Conservation (phyloP, 2,888 invertebrate species). For the Perizoma affinitatum region DNA sequence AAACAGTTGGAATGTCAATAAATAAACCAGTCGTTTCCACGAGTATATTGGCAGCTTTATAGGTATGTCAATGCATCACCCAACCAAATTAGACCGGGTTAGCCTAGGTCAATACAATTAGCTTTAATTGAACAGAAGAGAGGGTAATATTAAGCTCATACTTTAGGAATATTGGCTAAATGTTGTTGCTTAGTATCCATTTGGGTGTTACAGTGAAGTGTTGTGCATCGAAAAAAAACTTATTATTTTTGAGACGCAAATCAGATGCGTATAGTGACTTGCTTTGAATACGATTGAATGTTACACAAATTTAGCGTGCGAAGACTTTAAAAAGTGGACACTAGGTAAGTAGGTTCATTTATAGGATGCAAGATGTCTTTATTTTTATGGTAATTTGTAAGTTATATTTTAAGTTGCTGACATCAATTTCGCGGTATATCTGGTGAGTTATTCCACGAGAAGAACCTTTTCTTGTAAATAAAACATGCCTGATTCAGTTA, state of each 20-base stretch:
- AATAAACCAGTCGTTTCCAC: no score
- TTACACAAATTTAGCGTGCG: neutral
- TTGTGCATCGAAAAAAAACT: conserved; percentile 24
- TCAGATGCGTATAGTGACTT: conserved; percentile 9
- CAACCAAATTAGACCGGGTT: conserved; percentile 76
- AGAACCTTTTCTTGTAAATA: no score
- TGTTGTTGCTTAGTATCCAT: conserved; percentile 39
- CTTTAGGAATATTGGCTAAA: conserved; percentile 18
- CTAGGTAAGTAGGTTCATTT: conserved; percentile 54
- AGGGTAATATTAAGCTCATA: conserved; percentile 59
- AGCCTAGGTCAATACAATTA: conserved; percentile 82
- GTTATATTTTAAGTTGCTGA: no score
- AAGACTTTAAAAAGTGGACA: conserved; percentile 36
- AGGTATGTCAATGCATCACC: conserved; percentile 58
- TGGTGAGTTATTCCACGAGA: no score
- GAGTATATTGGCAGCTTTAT: neutral
- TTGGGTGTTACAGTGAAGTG: conserved; percentile 35
- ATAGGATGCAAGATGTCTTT: conserved; percentile 41
- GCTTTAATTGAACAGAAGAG: conserved; percentile 68
- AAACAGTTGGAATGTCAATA: no score
- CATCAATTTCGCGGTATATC: no score
- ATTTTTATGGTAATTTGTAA: no score
- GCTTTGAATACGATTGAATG: conserved; percentile 4
- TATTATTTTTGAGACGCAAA: neutral
- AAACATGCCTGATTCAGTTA: no score